Percentiles rank a stretch among this genome's conserved stretches.
Evolutionary conservation across 1,140 invertebrate species (phyloP).

Genomic region (Maniola jurtina): DNA sequence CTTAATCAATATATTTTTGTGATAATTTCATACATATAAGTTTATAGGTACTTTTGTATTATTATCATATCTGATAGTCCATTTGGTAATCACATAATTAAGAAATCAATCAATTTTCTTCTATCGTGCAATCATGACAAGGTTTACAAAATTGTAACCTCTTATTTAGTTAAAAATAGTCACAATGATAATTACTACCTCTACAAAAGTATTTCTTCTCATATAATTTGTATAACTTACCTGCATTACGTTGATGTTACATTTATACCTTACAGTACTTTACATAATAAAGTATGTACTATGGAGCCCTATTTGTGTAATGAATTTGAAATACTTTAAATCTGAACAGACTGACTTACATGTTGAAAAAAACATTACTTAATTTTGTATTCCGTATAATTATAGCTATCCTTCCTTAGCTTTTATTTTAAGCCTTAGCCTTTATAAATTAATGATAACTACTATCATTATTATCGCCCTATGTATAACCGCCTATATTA

Average conservation of each 20-base stretch:
- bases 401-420: too few species aligned
- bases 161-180: not conserved
- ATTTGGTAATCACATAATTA: not conserved
- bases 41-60: constrained; percentile 1
- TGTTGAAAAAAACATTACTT: too few species aligned
- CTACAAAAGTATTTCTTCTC: constrained; percentile 9
- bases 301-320: too few species aligned
- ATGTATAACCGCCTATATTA: not conserved
- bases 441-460: too few species aligned
- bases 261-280: not conserved
- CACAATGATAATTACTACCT: not conserved
- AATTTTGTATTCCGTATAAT: too few species aligned
- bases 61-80: not conserved
- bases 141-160: not conserved
- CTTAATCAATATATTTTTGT: constrained; percentile 11
- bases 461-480: not conserved
- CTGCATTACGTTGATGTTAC: not conserved
- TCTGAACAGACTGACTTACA: too few species aligned
- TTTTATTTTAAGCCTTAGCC: too few species aligned
- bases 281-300: not conserved
- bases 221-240: not conserved
- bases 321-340: too few species aligned
- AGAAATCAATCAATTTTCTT: too few species aligned
- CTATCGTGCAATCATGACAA: not conserved
- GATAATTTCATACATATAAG: constrained; percentile 9